Conservation (phyloP, 1,140 invertebrate genomes). For the Scaptomyza hsui region DNA sequence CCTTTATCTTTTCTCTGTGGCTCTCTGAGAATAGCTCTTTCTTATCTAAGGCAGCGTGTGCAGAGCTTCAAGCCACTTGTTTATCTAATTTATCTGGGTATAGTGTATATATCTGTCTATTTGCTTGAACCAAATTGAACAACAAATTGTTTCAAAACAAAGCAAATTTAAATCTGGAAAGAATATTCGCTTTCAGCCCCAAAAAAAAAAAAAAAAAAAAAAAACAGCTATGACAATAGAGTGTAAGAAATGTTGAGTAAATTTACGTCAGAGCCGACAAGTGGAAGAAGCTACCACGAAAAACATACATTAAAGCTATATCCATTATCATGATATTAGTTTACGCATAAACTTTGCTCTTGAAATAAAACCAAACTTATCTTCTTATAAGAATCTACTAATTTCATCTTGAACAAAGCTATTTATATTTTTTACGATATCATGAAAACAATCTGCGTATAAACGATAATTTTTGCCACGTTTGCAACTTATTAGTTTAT, state of each 20-base stretch:
- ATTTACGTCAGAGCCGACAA: conserved; percentile 30
- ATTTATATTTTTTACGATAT: neutral
- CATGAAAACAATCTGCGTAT: neutral
- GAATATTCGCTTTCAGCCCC: no score
- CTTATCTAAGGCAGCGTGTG: conserved; percentile 14
- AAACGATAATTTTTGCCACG: conserved; percentile 18
- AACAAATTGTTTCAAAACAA: conserved; percentile 30
- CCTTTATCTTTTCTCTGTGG: conserved; percentile 23
- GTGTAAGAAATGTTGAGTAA: neutral
- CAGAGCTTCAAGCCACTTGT: conserved; percentile 44
- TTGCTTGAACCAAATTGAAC: conserved; percentile 60
- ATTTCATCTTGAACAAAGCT: no score
- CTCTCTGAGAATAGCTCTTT: neutral
- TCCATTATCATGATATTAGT: no score
- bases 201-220: conserved; percentile 20
- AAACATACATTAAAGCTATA: no score
- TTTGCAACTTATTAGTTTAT: conserved; percentile 7
- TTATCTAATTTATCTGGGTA: conserved; percentile 64
- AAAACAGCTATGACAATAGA: conserved; percentile 46
- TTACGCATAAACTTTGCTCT: no score
- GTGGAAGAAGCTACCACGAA: no score
- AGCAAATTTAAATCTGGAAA: conserved; percentile 51
- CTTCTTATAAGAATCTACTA: no score
- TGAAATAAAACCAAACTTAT: no score
- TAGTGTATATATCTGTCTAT: conserved; percentile 27